Base-by-base conservation (phyloP, 2,797 vertebrate species). In the Gobio occitaniae region DNA sequence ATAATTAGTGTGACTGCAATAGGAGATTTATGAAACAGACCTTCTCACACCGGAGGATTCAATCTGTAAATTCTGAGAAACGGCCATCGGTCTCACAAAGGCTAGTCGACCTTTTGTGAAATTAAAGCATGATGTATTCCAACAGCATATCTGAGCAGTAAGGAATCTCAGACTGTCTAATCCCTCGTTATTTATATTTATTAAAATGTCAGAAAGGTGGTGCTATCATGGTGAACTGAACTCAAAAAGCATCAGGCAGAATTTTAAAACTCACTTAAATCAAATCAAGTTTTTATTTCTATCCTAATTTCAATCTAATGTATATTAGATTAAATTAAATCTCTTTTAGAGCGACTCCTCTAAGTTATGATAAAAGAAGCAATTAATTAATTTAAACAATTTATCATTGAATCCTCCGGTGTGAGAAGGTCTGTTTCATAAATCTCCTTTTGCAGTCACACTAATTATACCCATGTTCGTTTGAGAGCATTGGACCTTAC, bases 401-500 rank as follows among this genome's bases (percentile, higher is more conserved):
- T 32, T 32, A 32, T 32, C 32, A 2, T 47, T 61, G 56, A 82
- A 76, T 65, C 47, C 82, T 52, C 15, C 17, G 59, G 16, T 25
- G 1, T 66, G 44, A 72, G 56, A 36, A 54, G 44, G 41, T 72
- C 41, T 75, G 81, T 66, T 76, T 83, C 61, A 83, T 83, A 68
- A 66, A 83, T 77, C n/a, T 83, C 56, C n/a, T 63, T 41, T 6
- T 44, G 61, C 72, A 54, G 36, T 54, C n/a, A 44, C 32, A 84
- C 61, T 77, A 84, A 84, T 78, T 84, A 84, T 47, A 84, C 44
- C 29, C 38, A 79, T 83, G 69, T 86, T 84, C 71, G 56, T 89
- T 71, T 66, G 21, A 75, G 86, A 78, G 86, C 76, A 88, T 25
- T 82, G 80, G 80, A 84, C 86, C 84, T 90, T 86, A 71, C 84